Evolutionary conservation across 2,113 vertebrate species (phyloP).

Genomic region (Eurystomus gularis): DNA sequence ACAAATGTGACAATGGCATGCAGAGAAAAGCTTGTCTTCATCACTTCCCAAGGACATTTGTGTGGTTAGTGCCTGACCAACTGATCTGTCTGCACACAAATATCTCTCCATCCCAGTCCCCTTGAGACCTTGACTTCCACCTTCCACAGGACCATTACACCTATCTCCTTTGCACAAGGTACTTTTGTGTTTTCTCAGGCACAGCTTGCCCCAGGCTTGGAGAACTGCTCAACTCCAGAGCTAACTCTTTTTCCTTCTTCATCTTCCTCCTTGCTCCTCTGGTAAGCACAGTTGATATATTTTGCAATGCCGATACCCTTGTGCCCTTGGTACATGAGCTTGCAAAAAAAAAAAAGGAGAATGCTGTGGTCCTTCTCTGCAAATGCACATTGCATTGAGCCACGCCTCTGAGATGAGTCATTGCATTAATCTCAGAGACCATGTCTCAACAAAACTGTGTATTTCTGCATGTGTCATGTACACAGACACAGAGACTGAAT

Average conservation of each 20-base stretch:
- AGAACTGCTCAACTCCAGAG: not conserved
- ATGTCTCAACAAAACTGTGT: not conserved
- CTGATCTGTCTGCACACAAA: not conserved
- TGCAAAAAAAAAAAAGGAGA: not conserved
- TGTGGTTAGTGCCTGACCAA: not conserved
- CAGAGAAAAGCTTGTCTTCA: not conserved
- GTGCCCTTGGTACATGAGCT: not conserved
- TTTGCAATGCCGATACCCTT: not conserved
- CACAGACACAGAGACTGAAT: not conserved
- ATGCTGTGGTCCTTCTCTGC: not conserved
- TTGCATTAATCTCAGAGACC: not conserved
- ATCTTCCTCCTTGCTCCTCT: not conserved
- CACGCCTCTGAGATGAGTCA: accelerated
- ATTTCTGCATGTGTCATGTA: not conserved
- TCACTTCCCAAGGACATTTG: not conserved
- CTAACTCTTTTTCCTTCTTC: not conserved
- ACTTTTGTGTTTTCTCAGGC: not conserved
- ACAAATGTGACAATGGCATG: not conserved
- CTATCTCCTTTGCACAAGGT: not conserved
- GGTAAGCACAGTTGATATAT: not conserved
- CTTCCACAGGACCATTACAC: not conserved
- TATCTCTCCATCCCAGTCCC: not conserved
- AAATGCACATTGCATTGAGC: not conserved
- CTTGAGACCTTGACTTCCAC: not conserved
- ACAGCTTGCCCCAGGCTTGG: not conserved